Conservation (phyloP, 2,888 invertebrate genomes). For the Hoplodrina blanda region DNA sequence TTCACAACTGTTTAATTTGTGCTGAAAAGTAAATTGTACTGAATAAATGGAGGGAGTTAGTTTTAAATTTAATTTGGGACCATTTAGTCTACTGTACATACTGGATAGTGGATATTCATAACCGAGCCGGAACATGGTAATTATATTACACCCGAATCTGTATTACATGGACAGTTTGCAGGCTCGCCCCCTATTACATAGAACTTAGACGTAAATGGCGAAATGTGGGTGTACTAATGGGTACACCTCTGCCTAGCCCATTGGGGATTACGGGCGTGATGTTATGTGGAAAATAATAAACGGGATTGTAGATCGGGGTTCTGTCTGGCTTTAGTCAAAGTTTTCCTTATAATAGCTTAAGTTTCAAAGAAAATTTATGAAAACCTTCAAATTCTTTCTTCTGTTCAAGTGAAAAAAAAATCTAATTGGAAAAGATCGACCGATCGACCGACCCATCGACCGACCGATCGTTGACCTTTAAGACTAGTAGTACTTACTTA, state of each 20-base stretch:
- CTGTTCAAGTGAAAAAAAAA: neutral
- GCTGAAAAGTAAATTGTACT: conserved; percentile 28
- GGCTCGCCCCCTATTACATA: too few species aligned
- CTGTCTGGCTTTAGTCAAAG: neutral
- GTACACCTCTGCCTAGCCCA: too few species aligned
- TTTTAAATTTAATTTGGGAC: conserved; percentile 20
- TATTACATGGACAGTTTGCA: too few species aligned
- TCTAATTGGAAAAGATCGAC: too few species aligned
- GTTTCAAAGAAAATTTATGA: neutral
- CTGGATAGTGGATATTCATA: neutral
- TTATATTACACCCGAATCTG: too few species aligned
- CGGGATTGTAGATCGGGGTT: neutral
- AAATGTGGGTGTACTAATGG: too few species aligned
- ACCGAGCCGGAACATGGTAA: too few species aligned
- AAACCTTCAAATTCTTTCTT: neutral
- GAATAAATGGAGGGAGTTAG: conserved; percentile 33
- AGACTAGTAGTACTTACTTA: too few species aligned
- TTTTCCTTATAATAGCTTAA: neutral
- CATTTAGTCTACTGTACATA: neutral
- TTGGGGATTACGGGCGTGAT: too few species aligned
- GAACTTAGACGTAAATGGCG: too few species aligned
- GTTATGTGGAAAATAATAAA: neutral
- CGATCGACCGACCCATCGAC: too few species aligned
- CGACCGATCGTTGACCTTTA: too few species aligned
- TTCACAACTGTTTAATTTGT: conserved; percentile 50